phyloP scores from a whole-genome alignment of 1,140 invertebrate species.

The Planococcus citri region DNA sequence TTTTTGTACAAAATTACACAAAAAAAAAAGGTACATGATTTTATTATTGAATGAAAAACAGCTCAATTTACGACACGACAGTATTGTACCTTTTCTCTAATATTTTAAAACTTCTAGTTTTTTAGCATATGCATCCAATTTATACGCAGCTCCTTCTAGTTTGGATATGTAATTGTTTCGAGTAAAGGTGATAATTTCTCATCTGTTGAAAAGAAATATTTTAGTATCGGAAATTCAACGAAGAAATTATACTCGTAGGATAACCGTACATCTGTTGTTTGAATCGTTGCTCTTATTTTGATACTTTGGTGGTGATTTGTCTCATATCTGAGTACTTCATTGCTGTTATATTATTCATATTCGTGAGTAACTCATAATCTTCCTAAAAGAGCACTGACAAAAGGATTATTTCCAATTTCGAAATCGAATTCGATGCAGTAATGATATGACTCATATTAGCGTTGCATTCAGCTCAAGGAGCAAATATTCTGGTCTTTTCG shows the following conservation, averaged over 20 bases:
- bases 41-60: not conserved
- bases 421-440: not conserved
- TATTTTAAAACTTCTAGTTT: constrained; percentile 67
- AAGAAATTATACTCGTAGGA: constrained; percentile 21
- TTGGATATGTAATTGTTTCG: constrained; percentile 68
- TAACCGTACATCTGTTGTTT: constrained; percentile 56
- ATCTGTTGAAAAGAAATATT: constrained; percentile 37
- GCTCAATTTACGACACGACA: not conserved
- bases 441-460: constrained; percentile 35
- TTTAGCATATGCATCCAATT: constrained; percentile 73
- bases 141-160: constrained; percentile 75
- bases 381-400: constrained; percentile 42
- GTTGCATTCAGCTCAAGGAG: constrained; percentile 74
- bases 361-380: constrained; percentile 68
- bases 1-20: not conserved
- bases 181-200: constrained; percentile 51
- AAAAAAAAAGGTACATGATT: not conserved
- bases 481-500: constrained; percentile 80
- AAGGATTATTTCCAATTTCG: too few relatives aligned
- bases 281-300: constrained; percentile 55
- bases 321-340: constrained; percentile 73
- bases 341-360: constrained; percentile 64
- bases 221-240: constrained; percentile 10
- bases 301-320: constrained; percentile 60
- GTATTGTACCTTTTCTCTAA: constrained; percentile 44